Evolutionary conservation across 2,888 invertebrate genomes (phyloP).

Genomic region (Blastobasis adustella): DNA sequence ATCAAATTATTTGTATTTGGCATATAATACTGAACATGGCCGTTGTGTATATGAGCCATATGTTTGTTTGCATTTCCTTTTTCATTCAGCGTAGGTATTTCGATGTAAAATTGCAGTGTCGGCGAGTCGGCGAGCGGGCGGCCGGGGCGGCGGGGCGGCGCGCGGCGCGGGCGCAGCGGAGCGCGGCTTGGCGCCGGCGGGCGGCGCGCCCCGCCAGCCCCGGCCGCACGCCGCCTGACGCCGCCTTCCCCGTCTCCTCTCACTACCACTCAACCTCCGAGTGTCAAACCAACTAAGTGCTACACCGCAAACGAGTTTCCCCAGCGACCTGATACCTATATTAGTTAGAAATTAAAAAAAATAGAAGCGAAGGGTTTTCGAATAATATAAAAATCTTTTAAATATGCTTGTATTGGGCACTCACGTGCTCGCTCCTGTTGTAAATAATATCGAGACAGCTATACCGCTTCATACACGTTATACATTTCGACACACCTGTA

Average conservation of each 20-base stretch:
- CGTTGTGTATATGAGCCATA: no score
- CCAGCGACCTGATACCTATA: constrained; percentile 19
- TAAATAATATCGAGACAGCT: constrained; percentile 57
- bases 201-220: constrained; percentile 16
- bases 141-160: constrained; percentile 56
- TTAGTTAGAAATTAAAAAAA: constrained; percentile 27
- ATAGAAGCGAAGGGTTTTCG: constrained; percentile 31
- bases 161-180: constrained; percentile 51
- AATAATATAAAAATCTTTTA: constrained; percentile 25
- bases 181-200: constrained; percentile 48
- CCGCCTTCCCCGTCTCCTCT: constrained; percentile 30
- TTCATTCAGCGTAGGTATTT: not conserved
- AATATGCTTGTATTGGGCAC: constrained; percentile 49
- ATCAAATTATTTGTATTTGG: no score
- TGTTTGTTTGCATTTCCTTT: not conserved
- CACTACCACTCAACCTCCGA: constrained; percentile 23
- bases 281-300: constrained; percentile 28
- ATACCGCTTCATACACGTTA: constrained; percentile 61
- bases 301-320: constrained; percentile 24
- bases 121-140: constrained; percentile 54
- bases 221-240: constrained; percentile 7
- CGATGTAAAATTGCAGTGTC: constrained; percentile 39
- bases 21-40: no score
- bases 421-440: constrained; percentile 41
- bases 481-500: constrained; percentile 56